These are phyloP conservation scores for Phrynosoma platyrhinos DNA, from an alignment of 2,113 vertebrate genomes.

Conservation along the genomic window DNA sequence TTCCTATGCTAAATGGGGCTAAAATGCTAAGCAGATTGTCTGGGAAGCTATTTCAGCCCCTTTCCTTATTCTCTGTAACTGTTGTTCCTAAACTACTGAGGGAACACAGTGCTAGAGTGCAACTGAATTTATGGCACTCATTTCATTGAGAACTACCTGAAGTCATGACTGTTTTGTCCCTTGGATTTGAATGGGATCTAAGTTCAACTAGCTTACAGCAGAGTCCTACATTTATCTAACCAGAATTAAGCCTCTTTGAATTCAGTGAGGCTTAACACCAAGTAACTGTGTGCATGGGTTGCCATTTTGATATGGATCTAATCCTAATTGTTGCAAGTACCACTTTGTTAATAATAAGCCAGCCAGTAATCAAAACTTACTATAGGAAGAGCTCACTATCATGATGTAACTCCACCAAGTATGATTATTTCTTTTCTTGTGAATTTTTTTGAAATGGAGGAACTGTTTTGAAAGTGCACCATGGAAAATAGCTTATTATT, in stretches of 20 bases:
- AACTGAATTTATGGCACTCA: background rate
- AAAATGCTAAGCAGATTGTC: background rate
- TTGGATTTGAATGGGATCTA: background rate
- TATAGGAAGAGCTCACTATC: conserved; percentile 69
- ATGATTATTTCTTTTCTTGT: conserved; percentile 51
- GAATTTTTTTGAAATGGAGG: conserved; percentile 29
- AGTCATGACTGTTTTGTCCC: background rate
- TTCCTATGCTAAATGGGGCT: background rate
- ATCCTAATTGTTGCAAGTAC: conserved; percentile 50
- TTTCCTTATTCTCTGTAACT: background rate
- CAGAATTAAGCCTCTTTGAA: background rate
- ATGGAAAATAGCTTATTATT: background rate
- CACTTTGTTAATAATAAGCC: conserved; percentile 60
- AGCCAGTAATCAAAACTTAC: conserved; percentile 60
- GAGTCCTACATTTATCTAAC: background rate
- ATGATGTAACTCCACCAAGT: conserved; percentile 76
- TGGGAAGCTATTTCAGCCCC: background rate
- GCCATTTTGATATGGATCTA: background rate
- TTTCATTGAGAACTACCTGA: background rate
- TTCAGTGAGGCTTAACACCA: background rate
- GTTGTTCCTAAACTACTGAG: background rate
- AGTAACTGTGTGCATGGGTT: background rate
- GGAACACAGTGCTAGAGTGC: too few species aligned
- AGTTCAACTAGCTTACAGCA: background rate
- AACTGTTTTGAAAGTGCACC: conserved; percentile 26